Conservation (phyloP, 2,888 invertebrate genomes). For the Shargacucullia verbasci region DNA sequence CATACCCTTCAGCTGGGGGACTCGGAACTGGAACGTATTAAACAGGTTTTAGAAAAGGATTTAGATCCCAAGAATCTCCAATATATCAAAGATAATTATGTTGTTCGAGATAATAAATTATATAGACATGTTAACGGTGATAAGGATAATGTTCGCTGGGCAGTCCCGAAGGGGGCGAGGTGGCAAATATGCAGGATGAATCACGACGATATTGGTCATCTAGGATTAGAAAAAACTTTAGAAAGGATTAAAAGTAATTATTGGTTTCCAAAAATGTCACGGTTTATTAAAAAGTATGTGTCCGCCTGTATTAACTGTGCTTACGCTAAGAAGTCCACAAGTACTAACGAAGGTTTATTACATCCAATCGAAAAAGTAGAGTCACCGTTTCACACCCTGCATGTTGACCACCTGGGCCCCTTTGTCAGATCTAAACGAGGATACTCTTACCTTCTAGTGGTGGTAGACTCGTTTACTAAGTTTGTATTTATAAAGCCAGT, state of each 20-base stretch:
- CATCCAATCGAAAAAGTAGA: conserved; percentile 17
- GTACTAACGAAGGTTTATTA: background rate
- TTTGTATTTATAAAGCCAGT: conserved; percentile 31
- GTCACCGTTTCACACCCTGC: conserved; percentile 16
- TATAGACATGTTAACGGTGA: background rate
- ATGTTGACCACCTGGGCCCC: conserved; percentile 21
- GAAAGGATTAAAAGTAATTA: conserved; percentile 10
- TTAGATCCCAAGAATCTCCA: background rate
- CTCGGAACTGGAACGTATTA: background rate
- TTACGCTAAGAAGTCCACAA: conserved; percentile 8
- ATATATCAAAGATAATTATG: conserved; percentile 1
- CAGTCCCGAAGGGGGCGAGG: conserved; percentile 17
- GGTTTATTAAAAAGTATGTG: conserved; percentile 25
- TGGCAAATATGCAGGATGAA: too few species aligned
- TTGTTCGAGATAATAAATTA: background rate
- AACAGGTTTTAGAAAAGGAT: background rate
- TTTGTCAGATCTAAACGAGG: conserved; percentile 25
- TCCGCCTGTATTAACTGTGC: conserved; percentile 18
- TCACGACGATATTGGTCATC: conserved; percentile 20
- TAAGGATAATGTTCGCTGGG: conserved; percentile 9
- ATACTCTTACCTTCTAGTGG: conserved; percentile 26
- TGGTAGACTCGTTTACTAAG: conserved; percentile 41
- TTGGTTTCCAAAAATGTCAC: conserved; percentile 17
- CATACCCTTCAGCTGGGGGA: background rate
- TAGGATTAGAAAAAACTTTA: conserved; percentile 13